Evolutionary conservation across 2,113 vertebrate species (phyloP), one percentile per base, ranked within the genome.

Genomic region (Hipposideros armiger): DNA sequence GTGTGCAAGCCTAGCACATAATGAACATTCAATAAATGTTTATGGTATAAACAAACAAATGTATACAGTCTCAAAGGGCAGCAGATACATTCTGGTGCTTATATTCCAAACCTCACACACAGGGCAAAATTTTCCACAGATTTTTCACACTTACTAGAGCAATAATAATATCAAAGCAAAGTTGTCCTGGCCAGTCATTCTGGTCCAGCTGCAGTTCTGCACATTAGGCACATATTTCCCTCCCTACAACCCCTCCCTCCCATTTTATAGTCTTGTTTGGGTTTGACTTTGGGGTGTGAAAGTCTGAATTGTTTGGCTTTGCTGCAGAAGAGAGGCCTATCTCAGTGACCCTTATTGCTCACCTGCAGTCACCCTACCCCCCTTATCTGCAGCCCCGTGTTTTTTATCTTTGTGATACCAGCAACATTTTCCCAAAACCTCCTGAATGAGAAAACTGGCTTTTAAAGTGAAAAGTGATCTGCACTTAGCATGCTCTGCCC

Each of bases 201-300:
- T 42, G 56, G 60, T 45, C 58, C 69, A n/a, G 69, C 80, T 90
- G 50, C 56, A 36, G 83, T 64, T 96, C 70, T 58, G 73, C 85
- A 52, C 80, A 83, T 47, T 10, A 76, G 36, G 36, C 87, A 83
- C 73, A 36, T 47, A 42, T 58, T 76, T 56, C 56, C 30, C 72
- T 90, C 64, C 54, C 47, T 22, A 1, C 6, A 0, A 8, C 40
- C 58, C 56, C 72, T 72, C 78, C 80, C 32, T 84, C 80, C 10
- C 30, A 2, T 52, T 97, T 96, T 73, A 92, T 32, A 86, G 91
- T 45, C 86, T 83, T 95, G 70, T 96, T 95, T 96, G 76, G 90
- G 82, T 95, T 95, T 84, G 94, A 26, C 22, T 52, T 69, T 47
- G 56, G 92, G 87, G 62, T 89, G 89, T 93, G 94, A 84, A 90